These are phyloP conservation scores for Xenops minutus DNA, from an alignment of 2,797 vertebrate species.

Conservation along the genomic window DNA sequence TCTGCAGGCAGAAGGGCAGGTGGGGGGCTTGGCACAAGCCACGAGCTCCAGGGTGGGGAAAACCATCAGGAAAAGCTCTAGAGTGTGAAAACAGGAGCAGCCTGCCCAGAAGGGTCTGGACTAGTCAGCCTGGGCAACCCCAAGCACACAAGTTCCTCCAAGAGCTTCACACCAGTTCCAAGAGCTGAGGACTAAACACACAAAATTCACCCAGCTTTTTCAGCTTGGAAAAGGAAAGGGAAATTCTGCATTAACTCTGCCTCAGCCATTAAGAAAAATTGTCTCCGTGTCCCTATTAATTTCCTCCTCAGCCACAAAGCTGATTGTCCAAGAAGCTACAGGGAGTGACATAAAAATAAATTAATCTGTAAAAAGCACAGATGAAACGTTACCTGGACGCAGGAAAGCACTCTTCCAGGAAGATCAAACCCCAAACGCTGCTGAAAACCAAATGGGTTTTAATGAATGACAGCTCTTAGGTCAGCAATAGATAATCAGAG, in stretches of 20 bases:
- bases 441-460: background rate
- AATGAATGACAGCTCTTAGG: background rate
- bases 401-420: background rate
- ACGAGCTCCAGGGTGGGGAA: background rate
- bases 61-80: background rate
- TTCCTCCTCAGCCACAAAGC: background rate
- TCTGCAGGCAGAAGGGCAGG: background rate
- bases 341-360: background rate
- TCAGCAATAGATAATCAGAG: background rate
- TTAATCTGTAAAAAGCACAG: background rate
- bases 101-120: background rate
- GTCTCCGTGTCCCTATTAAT: background rate
- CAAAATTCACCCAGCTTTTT: background rate
- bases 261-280: background rate
- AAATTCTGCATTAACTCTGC: background rate
- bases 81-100: background rate
- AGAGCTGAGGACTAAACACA: background rate
- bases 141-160: background rate
- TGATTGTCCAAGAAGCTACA: background rate
- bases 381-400: background rate
- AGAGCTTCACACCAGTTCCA: background rate
- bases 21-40: background rate
- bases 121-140: background rate
- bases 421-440: background rate
- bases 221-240: background rate